These are phyloP conservation scores for Scotopteryx bipunctaria DNA, from an alignment of 2,888 invertebrate genomes.

Conservation along the genomic window DNA sequence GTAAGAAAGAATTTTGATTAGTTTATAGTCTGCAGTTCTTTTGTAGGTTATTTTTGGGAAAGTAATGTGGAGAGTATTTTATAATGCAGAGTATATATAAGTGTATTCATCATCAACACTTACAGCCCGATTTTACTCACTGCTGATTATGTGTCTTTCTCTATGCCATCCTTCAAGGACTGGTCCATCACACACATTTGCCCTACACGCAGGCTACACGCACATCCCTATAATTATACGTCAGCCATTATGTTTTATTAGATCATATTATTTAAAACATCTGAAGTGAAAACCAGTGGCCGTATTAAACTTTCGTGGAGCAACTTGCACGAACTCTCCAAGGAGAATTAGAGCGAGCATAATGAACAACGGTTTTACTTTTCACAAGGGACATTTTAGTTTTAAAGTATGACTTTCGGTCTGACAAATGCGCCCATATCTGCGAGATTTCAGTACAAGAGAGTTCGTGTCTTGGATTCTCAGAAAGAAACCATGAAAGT, in stretches of 20 bases:
- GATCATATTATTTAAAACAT: background rate
- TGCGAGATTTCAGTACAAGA: too few species aligned
- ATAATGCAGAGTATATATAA: too few species aligned
- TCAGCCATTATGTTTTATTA: background rate
- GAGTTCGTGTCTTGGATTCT: background rate
- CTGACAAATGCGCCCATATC: background rate
- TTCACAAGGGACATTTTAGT: slow-evolving; percentile 4
- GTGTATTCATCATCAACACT: too few species aligned
- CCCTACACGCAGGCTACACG: too few species aligned
- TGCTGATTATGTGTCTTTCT: too few species aligned
- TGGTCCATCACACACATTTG: too few species aligned
- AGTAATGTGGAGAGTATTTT: too few species aligned
- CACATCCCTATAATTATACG: too few species aligned
- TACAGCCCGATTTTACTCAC: too few species aligned
- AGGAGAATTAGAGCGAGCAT: slow-evolving; percentile 14
- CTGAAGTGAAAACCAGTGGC: slow-evolving; percentile 3
- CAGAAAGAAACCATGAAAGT: too few species aligned
- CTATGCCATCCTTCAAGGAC: too few species aligned
- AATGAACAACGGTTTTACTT: slow-evolving; percentile 3
- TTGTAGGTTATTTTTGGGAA: background rate
- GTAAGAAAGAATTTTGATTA: too few species aligned
- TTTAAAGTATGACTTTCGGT: background rate
- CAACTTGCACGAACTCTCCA: slow-evolving; percentile 2
- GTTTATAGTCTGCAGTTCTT: background rate
- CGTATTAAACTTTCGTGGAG: slow-evolving; percentile 3